Evolutionary conservation across 2,113 vertebrate species (phyloP).

Genomic region (Oreochromis niloticus): DNA sequence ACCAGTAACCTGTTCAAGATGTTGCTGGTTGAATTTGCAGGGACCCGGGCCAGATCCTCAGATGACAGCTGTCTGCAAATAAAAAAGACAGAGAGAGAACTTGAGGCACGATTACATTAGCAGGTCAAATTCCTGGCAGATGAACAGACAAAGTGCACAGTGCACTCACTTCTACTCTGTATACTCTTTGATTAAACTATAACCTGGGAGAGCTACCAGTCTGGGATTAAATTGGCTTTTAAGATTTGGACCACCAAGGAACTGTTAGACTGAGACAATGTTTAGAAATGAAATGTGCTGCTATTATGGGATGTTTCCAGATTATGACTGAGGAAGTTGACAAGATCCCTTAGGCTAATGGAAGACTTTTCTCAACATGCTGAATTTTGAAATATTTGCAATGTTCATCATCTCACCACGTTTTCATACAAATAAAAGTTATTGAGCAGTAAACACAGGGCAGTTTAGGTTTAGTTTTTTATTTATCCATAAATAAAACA

Average conservation of each 20-base stretch:
- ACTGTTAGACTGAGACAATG: not conserved
- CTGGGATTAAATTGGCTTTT: slow-evolving; percentile 20
- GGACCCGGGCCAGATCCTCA: slow-evolving; percentile 91
- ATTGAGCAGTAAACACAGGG: not conserved
- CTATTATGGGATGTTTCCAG: slow-evolving; percentile 1
- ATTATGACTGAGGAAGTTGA: not conserved
- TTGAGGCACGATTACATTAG: slow-evolving; percentile 11
- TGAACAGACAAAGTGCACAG: slow-evolving; percentile 9
- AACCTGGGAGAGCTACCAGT: slow-evolving; percentile 9
- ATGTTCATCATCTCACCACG: not conserved
- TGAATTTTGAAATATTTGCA: not conserved
- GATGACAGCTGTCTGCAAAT: slow-evolving; percentile 85
- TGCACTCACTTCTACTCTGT: not conserved
- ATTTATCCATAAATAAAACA: not conserved
- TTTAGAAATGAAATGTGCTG: slow-evolving; percentile 3
- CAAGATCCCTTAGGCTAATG: not conserved
- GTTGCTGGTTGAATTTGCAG: slow-evolving; percentile 93
- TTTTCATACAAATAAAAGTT: not conserved
- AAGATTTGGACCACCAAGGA: slow-evolving; percentile 29
- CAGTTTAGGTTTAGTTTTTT: not conserved
- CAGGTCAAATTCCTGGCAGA: slow-evolving; percentile 50
- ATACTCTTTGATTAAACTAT: slow-evolving; percentile 40
- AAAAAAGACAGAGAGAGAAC: slow-evolving; percentile 23
- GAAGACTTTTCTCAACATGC: not conserved
- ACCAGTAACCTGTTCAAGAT: slow-evolving; percentile 92